phyloP scores from a whole-genome alignment of 2,888 invertebrate genomes.

The Vannuccia rotundouncinata region DNA sequence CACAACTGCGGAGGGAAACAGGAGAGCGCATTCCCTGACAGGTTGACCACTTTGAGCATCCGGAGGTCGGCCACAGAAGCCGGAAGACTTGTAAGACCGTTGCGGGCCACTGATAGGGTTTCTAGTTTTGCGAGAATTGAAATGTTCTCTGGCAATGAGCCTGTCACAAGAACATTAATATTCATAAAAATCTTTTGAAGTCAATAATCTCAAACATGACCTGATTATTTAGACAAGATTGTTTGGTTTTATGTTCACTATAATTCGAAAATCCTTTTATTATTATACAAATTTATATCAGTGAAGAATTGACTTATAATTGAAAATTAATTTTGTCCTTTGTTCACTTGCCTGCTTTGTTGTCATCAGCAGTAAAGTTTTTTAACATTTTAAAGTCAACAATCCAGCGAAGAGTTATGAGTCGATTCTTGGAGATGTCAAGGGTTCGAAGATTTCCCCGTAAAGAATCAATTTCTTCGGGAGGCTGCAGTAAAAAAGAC shows the following conservation, averaged over 20 bases:
- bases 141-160: slow-evolving; percentile 58
- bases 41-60: slow-evolving; percentile 56
- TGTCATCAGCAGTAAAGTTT: slow-evolving; percentile 59
- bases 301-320: no score
- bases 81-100: slow-evolving; percentile 57
- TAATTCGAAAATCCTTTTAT: no score
- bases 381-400: slow-evolving; percentile 59
- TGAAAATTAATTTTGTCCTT: no score
- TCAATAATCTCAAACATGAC: no score
- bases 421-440: slow-evolving; percentile 84
- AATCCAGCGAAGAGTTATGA: slow-evolving; percentile 61
- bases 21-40: slow-evolving; percentile 61
- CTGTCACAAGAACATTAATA: no score
- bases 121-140: slow-evolving; percentile 59
- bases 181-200: no score
- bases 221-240: no score
- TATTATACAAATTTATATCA: no score
- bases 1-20: slow-evolving; percentile 71
- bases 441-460: slow-evolving; percentile 71
- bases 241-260: no score
- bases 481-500: no score
- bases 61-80: slow-evolving; percentile 52
- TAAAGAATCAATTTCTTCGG: slow-evolving; percentile 64
- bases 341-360: slow-evolving; percentile 57
- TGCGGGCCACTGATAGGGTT: slow-evolving; percentile 56